These are phyloP conservation scores for Orestias chungarensis DNA, from an alignment of 2,797 vertebrate species.

Conservation along the genomic window DNA sequence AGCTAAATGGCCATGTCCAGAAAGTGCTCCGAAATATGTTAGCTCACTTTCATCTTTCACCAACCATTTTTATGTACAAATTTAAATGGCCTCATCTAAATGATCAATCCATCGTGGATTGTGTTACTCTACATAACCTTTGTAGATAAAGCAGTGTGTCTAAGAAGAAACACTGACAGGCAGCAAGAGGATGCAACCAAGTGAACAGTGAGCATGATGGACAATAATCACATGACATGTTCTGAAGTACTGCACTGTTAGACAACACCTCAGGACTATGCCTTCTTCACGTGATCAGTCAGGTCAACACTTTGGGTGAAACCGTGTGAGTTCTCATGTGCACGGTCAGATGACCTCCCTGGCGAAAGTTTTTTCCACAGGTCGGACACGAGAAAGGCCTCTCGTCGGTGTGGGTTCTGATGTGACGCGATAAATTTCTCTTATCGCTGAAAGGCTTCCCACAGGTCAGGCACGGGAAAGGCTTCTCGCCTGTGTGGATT, in stretches of 20 bases:
- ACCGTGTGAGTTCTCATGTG: conserved; percentile 5
- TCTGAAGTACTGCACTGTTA: not conserved
- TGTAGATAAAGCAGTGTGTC: not conserved
- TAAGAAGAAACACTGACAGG: not conserved
- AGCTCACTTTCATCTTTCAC: not conserved
- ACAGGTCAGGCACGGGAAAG: not conserved
- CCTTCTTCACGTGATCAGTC: not conserved
- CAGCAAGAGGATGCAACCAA: not conserved
- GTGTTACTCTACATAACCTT: not conserved
- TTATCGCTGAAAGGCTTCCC: not conserved
- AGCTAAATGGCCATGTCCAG: not conserved
- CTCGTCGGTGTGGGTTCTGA: conserved; percentile 4
- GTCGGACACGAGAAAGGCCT: conserved; percentile 8
- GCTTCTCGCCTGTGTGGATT: conserved; percentile 4
- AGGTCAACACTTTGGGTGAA: conserved; percentile 4
- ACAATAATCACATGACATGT: not conserved
- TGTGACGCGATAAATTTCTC: conserved; percentile 11
- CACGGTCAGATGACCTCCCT: conserved; percentile 3
- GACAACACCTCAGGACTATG: not conserved
- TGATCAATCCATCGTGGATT: not conserved
- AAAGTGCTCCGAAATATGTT: not conserved
- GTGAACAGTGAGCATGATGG: not conserved
- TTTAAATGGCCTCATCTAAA: not conserved
- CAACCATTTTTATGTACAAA: not conserved
- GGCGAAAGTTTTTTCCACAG: conserved; percentile 9